phyloP scores from a whole-genome alignment of 2,888 invertebrate species.

The Ectemnius lituratus region DNA sequence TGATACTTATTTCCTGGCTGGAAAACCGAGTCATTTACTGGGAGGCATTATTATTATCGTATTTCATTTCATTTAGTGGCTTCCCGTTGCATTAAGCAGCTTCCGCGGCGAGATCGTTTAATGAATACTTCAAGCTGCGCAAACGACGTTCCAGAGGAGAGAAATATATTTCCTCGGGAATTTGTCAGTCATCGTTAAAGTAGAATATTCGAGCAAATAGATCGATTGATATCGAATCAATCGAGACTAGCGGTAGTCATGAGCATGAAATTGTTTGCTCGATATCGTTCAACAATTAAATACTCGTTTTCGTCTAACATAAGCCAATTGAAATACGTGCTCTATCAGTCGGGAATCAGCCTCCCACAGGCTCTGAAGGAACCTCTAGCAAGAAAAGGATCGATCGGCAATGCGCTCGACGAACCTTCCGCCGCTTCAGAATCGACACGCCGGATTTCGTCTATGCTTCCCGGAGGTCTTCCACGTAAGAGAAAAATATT shows the following conservation, averaged over 20 bases:
- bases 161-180: background rate
- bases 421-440: background rate
- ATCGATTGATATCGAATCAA: constrained; percentile 4
- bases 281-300: constrained; percentile 27
- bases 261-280: background rate
- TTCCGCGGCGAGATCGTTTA: too few relatives aligned
- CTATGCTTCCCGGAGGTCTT: background rate
- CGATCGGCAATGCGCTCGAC: background rate
- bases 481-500: background rate
- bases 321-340: background rate
- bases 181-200: too few relatives aligned
- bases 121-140: too few relatives aligned
- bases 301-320: too few relatives aligned
- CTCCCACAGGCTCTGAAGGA: background rate
- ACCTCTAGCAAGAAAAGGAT: background rate
- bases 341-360: background rate
- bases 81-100: too few relatives aligned
- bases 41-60: constrained; percentile 7
- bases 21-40: constrained; percentile 1
- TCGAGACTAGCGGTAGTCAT: background rate
- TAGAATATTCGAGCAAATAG: background rate
- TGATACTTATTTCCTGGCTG: constrained; percentile 10
- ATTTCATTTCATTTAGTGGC: background rate
- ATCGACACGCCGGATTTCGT: background rate
- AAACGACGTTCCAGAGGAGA: too few relatives aligned